Base-by-base conservation (phyloP, 2,888 invertebrate species). In the Idaea aversata region DNA sequence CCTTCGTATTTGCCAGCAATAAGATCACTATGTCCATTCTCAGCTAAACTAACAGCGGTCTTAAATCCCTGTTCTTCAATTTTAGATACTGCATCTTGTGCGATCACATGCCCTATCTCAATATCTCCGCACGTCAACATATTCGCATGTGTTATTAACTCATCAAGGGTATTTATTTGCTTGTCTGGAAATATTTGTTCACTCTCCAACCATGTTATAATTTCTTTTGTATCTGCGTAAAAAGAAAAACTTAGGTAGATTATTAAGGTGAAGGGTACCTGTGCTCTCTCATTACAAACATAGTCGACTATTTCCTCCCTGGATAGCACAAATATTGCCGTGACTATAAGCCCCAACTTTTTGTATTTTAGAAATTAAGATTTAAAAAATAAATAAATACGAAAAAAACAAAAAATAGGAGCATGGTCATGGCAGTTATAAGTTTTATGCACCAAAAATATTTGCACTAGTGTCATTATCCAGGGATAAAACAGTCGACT, bases 1-100 rank as follows among this genome's bases (percentile, higher is more conserved):
- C 97, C 97, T 95, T 97, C 97, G 93, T 97, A 97, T 78, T 95
- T 94, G 7, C 96, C 96, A 59, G 95, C 93, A 65, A 97, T 84
- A 63, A 97, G 90, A 89, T 97, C 97, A 10, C 96, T 96, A 77
- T 96, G 95, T 70, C 92, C 93, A 61, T 93, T 88, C 76, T 96
- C 95, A 34, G 95, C 94, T 58, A 84, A 65, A 77, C 93, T 88
- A 34, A 93, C 74, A 5, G 93, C 90, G 74, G 86, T 90, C 66
- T 81, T 85, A 62, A 83, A 75, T 66, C 80, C 83, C 68, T 83
- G 82, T 61, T 88, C 81, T 61, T 76, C 73, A 63, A 84, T 78
- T 65, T 82, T 81, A 64, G 77, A 87, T 15, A 92, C 69, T 60
- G 88, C 86, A 70, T 91, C 87, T 57, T 80, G 85, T n/a, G 84